Conservation (phyloP, 2,113 vertebrate genomes). For the Hystrix brachyura region DNA sequence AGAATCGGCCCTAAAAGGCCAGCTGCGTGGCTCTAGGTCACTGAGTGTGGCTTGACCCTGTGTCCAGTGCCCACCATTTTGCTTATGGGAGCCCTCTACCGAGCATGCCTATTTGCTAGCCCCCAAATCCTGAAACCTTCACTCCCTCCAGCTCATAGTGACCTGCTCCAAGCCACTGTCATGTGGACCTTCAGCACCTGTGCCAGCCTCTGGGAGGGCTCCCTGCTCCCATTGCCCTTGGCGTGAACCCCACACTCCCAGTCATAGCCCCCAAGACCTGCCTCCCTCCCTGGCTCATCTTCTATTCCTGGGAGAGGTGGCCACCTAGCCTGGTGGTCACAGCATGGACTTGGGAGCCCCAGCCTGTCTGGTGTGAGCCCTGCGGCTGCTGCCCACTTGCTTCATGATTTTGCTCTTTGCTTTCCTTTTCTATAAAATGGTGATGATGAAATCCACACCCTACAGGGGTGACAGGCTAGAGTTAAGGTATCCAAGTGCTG, state of each 20-base stretch:
- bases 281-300: neutral
- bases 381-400: neutral
- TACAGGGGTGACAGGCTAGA: rapidly evolving
- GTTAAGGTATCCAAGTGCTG: neutral
- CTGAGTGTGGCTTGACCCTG: rapidly evolving
- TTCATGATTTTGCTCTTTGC: neutral
- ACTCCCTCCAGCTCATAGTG: rapidly evolving
- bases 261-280: too few species aligned
- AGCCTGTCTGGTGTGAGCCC: neutral
- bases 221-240: neutral
- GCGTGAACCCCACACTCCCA: neutral
- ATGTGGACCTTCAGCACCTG: neutral
- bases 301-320: rapidly evolving
- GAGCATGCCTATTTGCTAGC: too few species aligned
- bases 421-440: too few species aligned
- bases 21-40: too few species aligned
- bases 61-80: rapidly evolving
- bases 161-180: neutral
- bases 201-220: neutral
- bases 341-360: neutral
- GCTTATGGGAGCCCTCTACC: neutral
- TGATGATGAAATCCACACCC: rapidly evolving
- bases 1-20: neutral
- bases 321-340: rapidly evolving
- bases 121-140: neutral